These are phyloP conservation scores for Stratiomys singularior DNA, from an alignment of 2,888 invertebrate species.

Conservation along the genomic window DNA sequence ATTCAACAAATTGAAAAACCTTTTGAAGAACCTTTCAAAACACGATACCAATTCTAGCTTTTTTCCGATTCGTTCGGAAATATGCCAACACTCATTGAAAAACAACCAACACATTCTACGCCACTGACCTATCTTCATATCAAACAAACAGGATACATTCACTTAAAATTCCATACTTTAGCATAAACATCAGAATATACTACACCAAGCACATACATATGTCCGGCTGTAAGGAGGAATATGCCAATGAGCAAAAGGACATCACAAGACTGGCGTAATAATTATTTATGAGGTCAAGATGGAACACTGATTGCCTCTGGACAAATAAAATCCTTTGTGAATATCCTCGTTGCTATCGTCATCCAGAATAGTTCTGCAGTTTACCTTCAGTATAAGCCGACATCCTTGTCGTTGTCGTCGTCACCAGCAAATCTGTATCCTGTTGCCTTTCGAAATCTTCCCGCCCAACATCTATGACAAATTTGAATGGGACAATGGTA, in stretches of 20 bases:
- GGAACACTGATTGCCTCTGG: constrained; percentile 52
- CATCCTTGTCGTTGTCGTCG: not conserved
- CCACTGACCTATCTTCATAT: not conserved
- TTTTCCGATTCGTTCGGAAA: too few species aligned
- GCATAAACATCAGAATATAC: not conserved
- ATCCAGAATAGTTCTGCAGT: too few species aligned
- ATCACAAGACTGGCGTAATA: constrained; percentile 51
- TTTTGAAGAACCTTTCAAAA: too few species aligned
- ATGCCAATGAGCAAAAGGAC: constrained; percentile 42
- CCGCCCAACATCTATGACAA: not conserved
- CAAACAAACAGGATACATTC: not conserved
- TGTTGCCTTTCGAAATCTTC: not conserved
- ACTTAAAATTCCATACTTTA: not conserved
- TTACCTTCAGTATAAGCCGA: not conserved
- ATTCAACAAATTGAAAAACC: not conserved
- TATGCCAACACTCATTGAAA: too few species aligned
- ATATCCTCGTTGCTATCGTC: constrained; percentile 2
- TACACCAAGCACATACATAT: not conserved
- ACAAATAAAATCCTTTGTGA: constrained; percentile 49
- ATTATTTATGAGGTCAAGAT: constrained; percentile 53
- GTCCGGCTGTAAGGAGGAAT: constrained; percentile 23
- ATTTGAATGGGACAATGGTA: not conserved
- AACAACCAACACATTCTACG: not conserved
- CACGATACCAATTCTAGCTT: too few species aligned
- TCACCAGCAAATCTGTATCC: not conserved